Conservation (phyloP, 2,888 invertebrate genomes). For the Didymodactylos carnosus region DNA sequence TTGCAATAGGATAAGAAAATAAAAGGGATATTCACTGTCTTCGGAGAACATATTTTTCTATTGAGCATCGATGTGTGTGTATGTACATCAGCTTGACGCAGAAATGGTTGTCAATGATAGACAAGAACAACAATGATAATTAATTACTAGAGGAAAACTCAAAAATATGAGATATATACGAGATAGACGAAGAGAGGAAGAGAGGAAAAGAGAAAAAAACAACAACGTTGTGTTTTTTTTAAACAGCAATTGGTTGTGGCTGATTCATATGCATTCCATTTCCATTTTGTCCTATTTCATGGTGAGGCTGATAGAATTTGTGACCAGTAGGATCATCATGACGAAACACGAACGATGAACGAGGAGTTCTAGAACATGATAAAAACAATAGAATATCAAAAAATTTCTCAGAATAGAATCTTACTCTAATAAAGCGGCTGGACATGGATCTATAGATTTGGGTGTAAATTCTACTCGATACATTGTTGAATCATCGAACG, state of each 20-base stretch:
- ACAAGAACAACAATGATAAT: no score
- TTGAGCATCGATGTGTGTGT: no score
- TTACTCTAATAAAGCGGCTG: conserved; percentile 24
- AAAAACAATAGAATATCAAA: not conserved
- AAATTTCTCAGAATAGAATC: not conserved
- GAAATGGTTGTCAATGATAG: no score
- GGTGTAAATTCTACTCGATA: conserved; percentile 27
- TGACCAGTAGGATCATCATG: not conserved
- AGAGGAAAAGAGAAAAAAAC: no score
- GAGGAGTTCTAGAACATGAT: not conserved
- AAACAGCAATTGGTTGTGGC: not conserved
- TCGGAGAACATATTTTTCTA: no score
- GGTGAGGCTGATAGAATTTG: not conserved
- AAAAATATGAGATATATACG: no score
- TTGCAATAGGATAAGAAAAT: no score
- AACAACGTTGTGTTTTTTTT: no score
- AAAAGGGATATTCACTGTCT: no score
- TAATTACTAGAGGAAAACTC: no score
- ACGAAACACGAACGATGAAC: not conserved
- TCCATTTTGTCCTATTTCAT: not conserved
- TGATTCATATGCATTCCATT: not conserved
- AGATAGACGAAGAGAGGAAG: no score
- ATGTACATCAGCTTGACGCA: no score
- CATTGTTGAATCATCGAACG: conserved; percentile 29
- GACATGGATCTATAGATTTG: conserved; percentile 24